Base-by-base conservation (phyloP, 2,113 vertebrate species). In the Seriola dumerili region DNA sequence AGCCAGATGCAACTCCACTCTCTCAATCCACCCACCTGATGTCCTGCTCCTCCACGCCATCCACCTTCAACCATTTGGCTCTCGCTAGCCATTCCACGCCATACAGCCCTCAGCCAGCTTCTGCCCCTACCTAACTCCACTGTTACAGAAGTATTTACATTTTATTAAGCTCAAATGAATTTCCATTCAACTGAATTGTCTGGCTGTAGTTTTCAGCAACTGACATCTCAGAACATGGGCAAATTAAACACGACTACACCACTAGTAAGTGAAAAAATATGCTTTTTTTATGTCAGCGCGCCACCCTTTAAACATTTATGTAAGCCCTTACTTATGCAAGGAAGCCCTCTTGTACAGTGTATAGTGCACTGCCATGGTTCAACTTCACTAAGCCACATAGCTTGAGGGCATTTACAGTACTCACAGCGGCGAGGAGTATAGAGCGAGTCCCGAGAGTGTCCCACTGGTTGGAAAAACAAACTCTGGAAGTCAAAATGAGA, bases 231-330 rank as follows among this genome's bases (percentile, higher is more conserved):
- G 16, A 62, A 9, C 55, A 12, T 58, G 16, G n/a, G 8, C 13
- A 64, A 46, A 48, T 59, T 13, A 19, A 52, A 25, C 1, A 13
- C 44, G 46, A 4, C 9, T 55, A 5, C 3, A 40, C 14, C 52
- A 2, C 34, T 4, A 23, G 25, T 36, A 1, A 17, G 4, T 29
- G 21, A 38, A 8, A 8, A 13, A 68, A 19, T 5, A 42, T 16
- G 32, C 21, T 8, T 54, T 34, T 6, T 36, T 9, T 36, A 23
- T 63, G 34, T 16, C 40, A 52, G 48, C 23, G 38, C 66, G 63
- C 23, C 48, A 59, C 4, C 48, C 12, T 85, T 79, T 48, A 85
- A 77, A 76, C 61, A 86, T 78, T 59, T 16, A 81, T 86, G 40
- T 46, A 25, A 63, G 50, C 71, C 61, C 74, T 67, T 55, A 69